These are phyloP conservation scores for Eurytoma californica DNA, from an alignment of 2,888 invertebrate species.

Conservation along the genomic window DNA sequence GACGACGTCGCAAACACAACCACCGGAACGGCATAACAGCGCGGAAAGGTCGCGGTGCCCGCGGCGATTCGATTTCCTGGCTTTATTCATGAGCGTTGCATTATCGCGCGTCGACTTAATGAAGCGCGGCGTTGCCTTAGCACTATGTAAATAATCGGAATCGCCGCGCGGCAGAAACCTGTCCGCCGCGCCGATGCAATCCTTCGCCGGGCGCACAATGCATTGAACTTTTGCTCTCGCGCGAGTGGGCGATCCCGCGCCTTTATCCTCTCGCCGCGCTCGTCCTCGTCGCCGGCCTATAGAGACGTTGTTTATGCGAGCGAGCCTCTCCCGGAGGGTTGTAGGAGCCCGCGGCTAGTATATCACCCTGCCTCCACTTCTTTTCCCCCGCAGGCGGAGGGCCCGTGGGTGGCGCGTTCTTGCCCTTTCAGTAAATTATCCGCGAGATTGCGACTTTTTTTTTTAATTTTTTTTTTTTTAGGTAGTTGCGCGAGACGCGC, in stretches of 20 bases:
- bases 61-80: conserved; percentile 38
- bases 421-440: no score
- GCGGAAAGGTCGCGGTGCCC: not conserved
- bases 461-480: not conserved
- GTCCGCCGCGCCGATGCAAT: conserved; percentile 7
- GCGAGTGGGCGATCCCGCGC: not conserved
- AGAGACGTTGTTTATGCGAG: conserved; percentile 25
- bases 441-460: not conserved
- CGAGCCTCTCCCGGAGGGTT: not conserved
- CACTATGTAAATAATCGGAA: conserved; percentile 47
- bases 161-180: conserved; percentile 26
- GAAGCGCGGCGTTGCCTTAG: conserved; percentile 13
- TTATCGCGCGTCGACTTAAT: conserved; percentile 48
- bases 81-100: conserved; percentile 44
- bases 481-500: not conserved
- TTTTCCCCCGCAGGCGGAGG: no score
- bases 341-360: not conserved
- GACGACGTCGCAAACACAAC: no score
- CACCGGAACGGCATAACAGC: conserved; percentile 20
- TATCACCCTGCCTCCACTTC: no score
- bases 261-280: not conserved
- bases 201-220: not conserved
- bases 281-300: not conserved
- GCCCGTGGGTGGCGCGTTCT: no score
- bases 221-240: conserved; percentile 24